These are phyloP conservation scores for Aphelinus certus DNA, from an alignment of 1,140 invertebrate species.

Conservation along the genomic window DNA sequence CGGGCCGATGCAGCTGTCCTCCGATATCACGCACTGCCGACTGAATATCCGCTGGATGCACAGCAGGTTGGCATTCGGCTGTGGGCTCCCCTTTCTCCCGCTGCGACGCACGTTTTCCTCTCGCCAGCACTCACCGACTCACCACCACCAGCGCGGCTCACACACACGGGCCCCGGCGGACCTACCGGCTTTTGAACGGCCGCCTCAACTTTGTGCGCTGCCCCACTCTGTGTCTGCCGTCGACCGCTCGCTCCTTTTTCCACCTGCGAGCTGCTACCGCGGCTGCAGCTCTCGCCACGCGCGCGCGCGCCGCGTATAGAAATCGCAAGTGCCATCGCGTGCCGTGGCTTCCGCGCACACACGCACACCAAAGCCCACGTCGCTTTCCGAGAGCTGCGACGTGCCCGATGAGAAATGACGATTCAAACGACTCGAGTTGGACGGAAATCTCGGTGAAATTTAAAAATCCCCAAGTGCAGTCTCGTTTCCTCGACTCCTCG, in stretches of 20 bases:
- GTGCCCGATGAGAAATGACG: too few relatives aligned
- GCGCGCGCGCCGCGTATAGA: neutral
- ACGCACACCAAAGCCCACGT: too few relatives aligned
- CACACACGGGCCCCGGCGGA: too few relatives aligned
- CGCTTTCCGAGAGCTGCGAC: too few relatives aligned
- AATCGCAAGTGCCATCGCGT: neutral
- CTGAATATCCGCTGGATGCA: constrained; percentile 48
- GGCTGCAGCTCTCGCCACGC: neutral
- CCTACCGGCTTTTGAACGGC: too few relatives aligned
- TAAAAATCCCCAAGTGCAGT: too few relatives aligned
- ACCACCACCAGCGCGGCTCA: too few relatives aligned
- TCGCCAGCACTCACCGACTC: constrained; percentile 19
- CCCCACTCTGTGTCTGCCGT: neutral
- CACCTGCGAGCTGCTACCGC: neutral
- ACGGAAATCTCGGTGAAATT: too few relatives aligned
- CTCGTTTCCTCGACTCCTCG: too few relatives aligned
- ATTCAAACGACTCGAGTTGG: too few relatives aligned
- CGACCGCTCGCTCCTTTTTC: constrained; percentile 8
- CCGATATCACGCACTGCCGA: constrained; percentile 59
- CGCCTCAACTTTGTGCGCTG: too few relatives aligned
- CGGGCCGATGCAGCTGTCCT: neutral
- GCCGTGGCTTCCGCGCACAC: too few relatives aligned
- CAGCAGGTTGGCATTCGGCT: constrained; percentile 40
- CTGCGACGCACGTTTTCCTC: constrained; percentile 51
- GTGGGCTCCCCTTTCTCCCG: constrained; percentile 57